Base-by-base conservation (phyloP, 2,888 invertebrate genomes). In the Euzophera pinguis region DNA sequence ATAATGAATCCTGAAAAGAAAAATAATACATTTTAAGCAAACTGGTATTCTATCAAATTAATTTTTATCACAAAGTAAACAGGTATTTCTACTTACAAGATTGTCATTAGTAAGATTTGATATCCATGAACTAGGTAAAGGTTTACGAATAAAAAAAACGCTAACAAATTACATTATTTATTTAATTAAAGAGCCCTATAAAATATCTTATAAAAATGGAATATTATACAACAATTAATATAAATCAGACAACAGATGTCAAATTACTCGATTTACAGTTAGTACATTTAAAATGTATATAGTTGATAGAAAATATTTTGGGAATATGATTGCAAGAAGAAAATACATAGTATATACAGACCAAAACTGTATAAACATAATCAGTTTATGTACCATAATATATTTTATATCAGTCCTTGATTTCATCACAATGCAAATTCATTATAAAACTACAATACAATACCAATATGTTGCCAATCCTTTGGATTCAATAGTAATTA, bases 141-240 rank as follows among this genome's bases (percentile, higher is more conserved):
- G 12, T 27, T 38, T n/a, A 48, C 8, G 12, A 13, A 22, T 29
- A 16, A 38, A 81, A 76, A 57, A 58, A 62, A 54, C 52, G 52
- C 54, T 47, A 82, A 78, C 72, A 65, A 77, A 81, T 81, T 84
- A 81, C 75, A 79, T 73, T 78, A 73, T 82, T 84, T 84, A 84
- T 78, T 80, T 65, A 57, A 81, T 82, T 81, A 78, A 71, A 69
- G 74, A 71, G 67, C 71, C 77, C 75, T 83, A 81, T 83, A 81
- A 75, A 66, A 65, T 73, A 79, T 62, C 71, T 75, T 80, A 78
- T 73, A 81, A 85, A 84, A 85, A 77, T 84, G 86, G 84, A 87
- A 84, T 88, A 87, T 81, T 71, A 67, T 81, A 83, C 81, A 88
- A 81, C 76, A 81, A 74, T 80, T 82, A 83, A 57, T 58, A 69